Evolutionary conservation across 2,888 invertebrate genomes (phyloP), one percentile per base, ranked within the genome.

Genomic region (Psococerastis gibbosa): DNA sequence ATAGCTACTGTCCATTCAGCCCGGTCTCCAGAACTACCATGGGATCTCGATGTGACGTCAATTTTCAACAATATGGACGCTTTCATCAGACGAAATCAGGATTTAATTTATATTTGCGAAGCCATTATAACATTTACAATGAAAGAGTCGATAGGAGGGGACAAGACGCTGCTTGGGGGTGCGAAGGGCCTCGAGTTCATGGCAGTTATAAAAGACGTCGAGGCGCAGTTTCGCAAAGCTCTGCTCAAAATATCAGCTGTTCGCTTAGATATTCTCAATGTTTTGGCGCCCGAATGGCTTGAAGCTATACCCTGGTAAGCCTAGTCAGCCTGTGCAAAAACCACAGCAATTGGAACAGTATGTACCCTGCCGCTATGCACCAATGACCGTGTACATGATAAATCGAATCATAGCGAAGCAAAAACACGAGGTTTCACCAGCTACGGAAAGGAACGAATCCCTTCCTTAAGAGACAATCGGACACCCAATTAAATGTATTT

Each of bases 31-130:
- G 46, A 59, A 32, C 60, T 63, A 41, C 67, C 70, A 3, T 89
- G 89, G 88, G 66, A 76, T 20, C 58, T 91, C 49, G 78, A 85
- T 49, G 70, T 70, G 33, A 75, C 78, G n/a, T 71, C 75, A 2
- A 81, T 91, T 50, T 88, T 91, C 57, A 83, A 83, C 54, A 83
- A 87, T 54, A 69, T 89, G 11, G 81, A 89, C 59, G 80, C 84
- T 0, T 89, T 87, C 56, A 71, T 84, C 22, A 80, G 83, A 58
- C 68, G 91, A 42, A 79, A 89, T 52, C 73, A 77, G 47, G 85
- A 91, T 60, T 71, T 89, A 63, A 70, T 87, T 41, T 82, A 89
- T 62, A 78, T 91, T 15, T 89, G 87, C 57, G 79, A 85, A 53
- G 77, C 83, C 43, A 87, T 89, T 79, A 77, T 84, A 47, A 80